Conservation (phyloP, 2,113 vertebrate genomes). For the Nanger granti region DNA sequence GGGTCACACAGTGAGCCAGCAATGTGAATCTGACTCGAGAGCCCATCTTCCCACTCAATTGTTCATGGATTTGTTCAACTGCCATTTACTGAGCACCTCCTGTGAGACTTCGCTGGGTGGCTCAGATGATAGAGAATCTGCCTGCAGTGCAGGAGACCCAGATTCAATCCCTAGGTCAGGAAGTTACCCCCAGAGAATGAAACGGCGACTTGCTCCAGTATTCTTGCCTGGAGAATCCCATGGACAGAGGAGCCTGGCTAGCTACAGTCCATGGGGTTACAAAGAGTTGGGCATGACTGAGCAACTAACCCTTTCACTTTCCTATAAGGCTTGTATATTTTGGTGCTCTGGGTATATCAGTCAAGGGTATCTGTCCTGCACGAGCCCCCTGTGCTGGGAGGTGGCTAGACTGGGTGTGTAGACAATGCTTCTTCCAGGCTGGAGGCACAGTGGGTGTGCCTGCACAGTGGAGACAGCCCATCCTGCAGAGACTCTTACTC, state of each 20-base stretch:
- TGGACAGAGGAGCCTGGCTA: neutral
- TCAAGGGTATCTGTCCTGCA: accelerated
- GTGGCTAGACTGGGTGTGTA: too few species aligned
- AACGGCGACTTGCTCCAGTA: neutral
- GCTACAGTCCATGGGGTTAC: neutral
- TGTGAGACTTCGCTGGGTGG: neutral
- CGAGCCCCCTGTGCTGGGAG: accelerated
- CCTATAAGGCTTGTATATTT: accelerated
- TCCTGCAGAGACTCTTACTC: neutral
- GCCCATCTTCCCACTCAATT: accelerated
- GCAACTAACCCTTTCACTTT: neutral
- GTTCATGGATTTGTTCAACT: neutral
- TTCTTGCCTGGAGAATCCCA: neutral
- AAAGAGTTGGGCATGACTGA: neutral
- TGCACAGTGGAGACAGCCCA: accelerated
- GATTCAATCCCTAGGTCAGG: neutral
- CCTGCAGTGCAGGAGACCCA: neutral
- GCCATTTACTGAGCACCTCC: accelerated
- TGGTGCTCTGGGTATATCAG: neutral
- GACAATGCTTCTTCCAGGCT: accelerated
- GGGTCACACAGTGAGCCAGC: neutral
- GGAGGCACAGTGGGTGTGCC: accelerated
- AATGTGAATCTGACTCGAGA: accelerated
- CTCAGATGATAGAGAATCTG: neutral
- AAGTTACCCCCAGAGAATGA: neutral